Base-by-base conservation (phyloP, 2,888 invertebrate species). In the Eledona agricola region DNA sequence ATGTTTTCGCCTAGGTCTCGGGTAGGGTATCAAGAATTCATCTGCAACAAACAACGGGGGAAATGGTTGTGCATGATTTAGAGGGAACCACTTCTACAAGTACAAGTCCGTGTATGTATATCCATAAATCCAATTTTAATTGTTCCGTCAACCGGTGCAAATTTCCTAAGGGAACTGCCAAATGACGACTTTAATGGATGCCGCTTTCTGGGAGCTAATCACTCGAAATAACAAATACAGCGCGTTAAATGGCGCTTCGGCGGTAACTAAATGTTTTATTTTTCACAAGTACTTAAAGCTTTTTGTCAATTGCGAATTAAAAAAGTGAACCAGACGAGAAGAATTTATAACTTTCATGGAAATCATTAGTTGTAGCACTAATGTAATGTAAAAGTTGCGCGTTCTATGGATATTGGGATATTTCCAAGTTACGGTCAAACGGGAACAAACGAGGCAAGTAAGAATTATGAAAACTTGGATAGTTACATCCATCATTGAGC, bases 31-130 rank as follows among this genome's bases (percentile, higher is more conserved):
- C 47, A 47, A 47, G 47, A 37, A 47, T 47, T 47, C 47, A 47
- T 47, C 37, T 47, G 37, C 13, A 37, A 47, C 47, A 47, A 47
- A 47, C 47, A 47, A 47, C 47, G 37, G 29, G 37, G 47, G 37
- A 47, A 47, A 47, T 47, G 29, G 47, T 37, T 29, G 47, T 47
- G 37, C 47, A 47, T 47, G 47, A 47, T 47, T 47, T 37, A 47
- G 31, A 46, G 29, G 37, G 37, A 22, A 23, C 16, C 19, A 47
- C 28, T 29, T 37, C 20, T 26, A 22, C 37, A 16, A 12, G 28
- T 13, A 26, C 12, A 13, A 16, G 34, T 12, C 28, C 19, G 29
- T 37, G 29, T 47, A 28, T 35, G 32, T 45, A 32, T 46, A 35
- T n/a, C n/a, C n/a, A n/a, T n/a, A n/a, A 34, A 23, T 6, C 11